These are phyloP conservation scores for Pseudomyrmex pallidus DNA, from an alignment of 1,140 invertebrate species.

Conservation along the genomic window DNA sequence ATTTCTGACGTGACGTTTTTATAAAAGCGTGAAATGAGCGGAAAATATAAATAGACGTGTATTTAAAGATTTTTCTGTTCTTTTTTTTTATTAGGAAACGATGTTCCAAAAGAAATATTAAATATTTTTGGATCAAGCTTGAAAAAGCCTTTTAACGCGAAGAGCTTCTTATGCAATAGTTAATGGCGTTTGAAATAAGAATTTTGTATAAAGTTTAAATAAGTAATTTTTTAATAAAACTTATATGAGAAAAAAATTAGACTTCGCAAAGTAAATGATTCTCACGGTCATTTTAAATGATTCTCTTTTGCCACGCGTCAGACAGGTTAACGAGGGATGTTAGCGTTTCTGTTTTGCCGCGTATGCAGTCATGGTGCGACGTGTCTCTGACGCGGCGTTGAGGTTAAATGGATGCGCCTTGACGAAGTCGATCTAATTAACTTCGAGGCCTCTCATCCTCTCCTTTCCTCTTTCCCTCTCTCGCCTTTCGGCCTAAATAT, in stretches of 20 bases:
- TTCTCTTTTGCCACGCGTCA: neutral
- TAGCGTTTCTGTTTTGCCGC: conserved; percentile 11
- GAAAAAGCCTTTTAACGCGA: neutral
- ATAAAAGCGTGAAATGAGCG: conserved; percentile 9
- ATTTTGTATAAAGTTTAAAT: conserved; percentile 3
- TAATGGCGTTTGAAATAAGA: neutral
- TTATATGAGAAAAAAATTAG: neutral
- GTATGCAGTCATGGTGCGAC: conserved; percentile 33
- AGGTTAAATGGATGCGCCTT: conserved; percentile 67
- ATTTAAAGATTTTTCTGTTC: conserved; percentile 10
- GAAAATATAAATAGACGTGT: conserved; percentile 5
- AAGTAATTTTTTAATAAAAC: neutral
- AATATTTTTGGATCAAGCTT: neutral
- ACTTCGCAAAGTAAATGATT: neutral
- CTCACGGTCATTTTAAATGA: neutral
- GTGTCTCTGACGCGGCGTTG: conserved; percentile 60
- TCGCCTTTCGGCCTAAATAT: conserved; percentile 68
- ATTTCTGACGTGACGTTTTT: conserved; percentile 10
- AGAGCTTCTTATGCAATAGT: neutral
- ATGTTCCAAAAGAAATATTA: neutral
- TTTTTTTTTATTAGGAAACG: neutral
- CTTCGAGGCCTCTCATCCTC: conserved; percentile 68
- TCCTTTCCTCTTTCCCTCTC: conserved; percentile 11
- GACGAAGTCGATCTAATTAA: conserved; percentile 76
- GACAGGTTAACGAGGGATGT: neutral